Evolutionary conservation across 23 tunicate species (phyloP), one percentile per base, ranked within the genome.

Genomic region (Clavelina lepadiformis): DNA sequence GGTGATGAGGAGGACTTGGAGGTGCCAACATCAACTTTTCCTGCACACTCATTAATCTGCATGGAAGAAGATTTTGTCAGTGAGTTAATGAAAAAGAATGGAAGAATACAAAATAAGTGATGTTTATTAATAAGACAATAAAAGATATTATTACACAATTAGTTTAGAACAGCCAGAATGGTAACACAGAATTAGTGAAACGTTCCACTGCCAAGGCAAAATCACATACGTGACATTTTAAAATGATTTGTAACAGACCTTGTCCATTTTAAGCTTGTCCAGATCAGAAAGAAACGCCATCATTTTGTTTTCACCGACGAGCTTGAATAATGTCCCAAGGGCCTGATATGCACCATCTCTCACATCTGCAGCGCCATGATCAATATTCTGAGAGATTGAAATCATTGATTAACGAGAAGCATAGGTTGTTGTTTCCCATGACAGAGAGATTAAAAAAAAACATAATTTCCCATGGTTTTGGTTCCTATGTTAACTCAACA

Each of bases 241-340:
- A n/a, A n/a, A 60, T 7, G 46, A 29, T 27, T 23, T 27, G n/a
- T n/a, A 60, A 60, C 60, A 7, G 56, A 82, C 89, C 75, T 89
- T 89, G 41, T 75, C 97, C 78, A 89, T 69, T 56, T 89, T 89
- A 1, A 89, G 56, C 29, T 89, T 89, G 45, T 89, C 97, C 35
- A 94, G 63, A 47, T 94, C 99, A 15, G 71, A 79, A 38, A 86
- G 31, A 44, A 94, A 86, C 7, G 91, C 84, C 33, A 26, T 54
- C 35, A 94, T 33, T 58, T 77, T 68, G 19, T 73, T 62, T 31
- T 80, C 91, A 4, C 83, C 95, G 18, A 78, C 68, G 23, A 76
- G 22, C 38, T 75, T 71, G 51, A 60, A 46, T 67, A 86, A 38
- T 2, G 78, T 33, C 8, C 86, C 99, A 20, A 94, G 47, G 27